Conservation (phyloP, 1,140 invertebrate genomes). For the Psix sp. region DNA sequence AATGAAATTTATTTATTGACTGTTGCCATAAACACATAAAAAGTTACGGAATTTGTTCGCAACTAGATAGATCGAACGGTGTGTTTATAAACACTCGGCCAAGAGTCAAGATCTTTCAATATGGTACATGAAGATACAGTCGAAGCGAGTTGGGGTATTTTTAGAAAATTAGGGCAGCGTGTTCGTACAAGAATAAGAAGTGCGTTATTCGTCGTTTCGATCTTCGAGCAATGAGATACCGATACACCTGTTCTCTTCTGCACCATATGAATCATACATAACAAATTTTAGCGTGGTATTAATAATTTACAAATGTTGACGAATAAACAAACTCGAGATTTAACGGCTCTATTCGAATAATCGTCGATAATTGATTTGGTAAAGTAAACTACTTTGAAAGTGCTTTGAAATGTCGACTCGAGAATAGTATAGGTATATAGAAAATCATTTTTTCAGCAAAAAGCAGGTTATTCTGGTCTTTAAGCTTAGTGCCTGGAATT, state of each 20-base stretch:
- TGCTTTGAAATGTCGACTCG: no score
- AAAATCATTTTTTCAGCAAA: slow-evolving; percentile 6
- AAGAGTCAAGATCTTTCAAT: slow-evolving; percentile 71
- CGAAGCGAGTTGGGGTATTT: slow-evolving; percentile 64
- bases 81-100: slow-evolving; percentile 72
- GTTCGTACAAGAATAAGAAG: slow-evolving; percentile 59
- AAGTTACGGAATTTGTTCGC: slow-evolving; percentile 28
- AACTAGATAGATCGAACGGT: slow-evolving; percentile 55
- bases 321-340: background rate
- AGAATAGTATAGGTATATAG: background rate
- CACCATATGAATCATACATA: slow-evolving; percentile 36
- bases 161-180: slow-evolving; percentile 74
- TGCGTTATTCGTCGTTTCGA: slow-evolving; percentile 59
- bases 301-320: slow-evolving; percentile 19
- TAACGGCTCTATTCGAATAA: background rate
- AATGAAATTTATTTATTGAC: no score
- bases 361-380: no score
- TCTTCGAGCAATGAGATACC: slow-evolving; percentile 50
- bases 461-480: slow-evolving; percentile 41
- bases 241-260: slow-evolving; percentile 51
- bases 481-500: slow-evolving; percentile 59
- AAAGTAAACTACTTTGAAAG: no score
- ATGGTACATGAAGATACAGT: slow-evolving; percentile 60
- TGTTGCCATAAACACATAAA: no score
- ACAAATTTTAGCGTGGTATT: slow-evolving; percentile 18